Conservation (phyloP, 2,888 invertebrate genomes). For the Cantharis lateralis region DNA sequence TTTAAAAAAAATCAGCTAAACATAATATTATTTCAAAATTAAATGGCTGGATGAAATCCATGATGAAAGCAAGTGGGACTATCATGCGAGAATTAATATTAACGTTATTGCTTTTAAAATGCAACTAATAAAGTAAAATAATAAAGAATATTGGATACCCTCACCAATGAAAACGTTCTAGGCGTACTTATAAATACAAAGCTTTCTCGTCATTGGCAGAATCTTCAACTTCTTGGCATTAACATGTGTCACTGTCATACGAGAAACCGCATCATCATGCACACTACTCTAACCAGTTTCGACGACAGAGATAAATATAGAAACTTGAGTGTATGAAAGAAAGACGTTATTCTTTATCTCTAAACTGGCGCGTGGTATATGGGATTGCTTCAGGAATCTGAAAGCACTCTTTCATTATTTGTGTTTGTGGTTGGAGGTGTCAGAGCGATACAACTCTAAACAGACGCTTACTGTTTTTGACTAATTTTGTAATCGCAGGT, state of each 20-base stretch:
- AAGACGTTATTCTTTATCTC: slow-evolving; percentile 26
- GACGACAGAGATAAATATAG: slow-evolving; percentile 18
- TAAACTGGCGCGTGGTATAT: slow-evolving; percentile 40
- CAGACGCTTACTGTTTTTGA: slow-evolving; percentile 40
- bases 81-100: slow-evolving; percentile 4
- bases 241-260: slow-evolving; percentile 18
- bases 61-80: background rate
- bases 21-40: too few species aligned
- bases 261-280: background rate
- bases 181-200: slow-evolving; percentile 29
- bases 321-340: background rate
- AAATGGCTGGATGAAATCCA: background rate
- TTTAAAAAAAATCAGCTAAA: too few species aligned
- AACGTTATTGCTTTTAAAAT: slow-evolving; percentile 10
- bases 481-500: slow-evolving; percentile 38
- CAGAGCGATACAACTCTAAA: slow-evolving; percentile 40
- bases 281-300: background rate
- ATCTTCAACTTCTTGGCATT: slow-evolving; percentile 28
- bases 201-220: slow-evolving; percentile 25
- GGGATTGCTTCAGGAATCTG: slow-evolving; percentile 41
- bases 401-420: slow-evolving; percentile 52
- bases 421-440: slow-evolving; percentile 46
- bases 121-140: slow-evolving; percentile 25
- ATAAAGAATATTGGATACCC: slow-evolving; percentile 17
- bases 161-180: slow-evolving; percentile 24